Percentiles rank a stretch among this genome's conserved stretches.
phyloP scores from a whole-genome alignment of 2,797 vertebrate genomes.

The Gadopsis marmoratus region DNA sequence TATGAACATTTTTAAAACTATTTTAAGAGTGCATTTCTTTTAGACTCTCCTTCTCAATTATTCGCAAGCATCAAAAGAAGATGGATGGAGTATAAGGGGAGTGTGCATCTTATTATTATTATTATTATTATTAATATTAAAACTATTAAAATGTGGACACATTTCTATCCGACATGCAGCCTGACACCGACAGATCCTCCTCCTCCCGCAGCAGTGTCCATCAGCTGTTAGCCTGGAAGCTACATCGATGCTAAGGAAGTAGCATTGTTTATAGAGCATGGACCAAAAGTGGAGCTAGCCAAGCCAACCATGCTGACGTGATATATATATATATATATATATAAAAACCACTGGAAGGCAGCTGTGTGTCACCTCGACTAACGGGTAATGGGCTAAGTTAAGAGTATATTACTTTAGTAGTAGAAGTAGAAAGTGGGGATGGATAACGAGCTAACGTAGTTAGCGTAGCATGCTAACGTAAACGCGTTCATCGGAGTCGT shows the following conservation, averaged over 20 bases:
- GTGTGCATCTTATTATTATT: not conserved
- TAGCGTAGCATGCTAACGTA: constrained; percentile 57
- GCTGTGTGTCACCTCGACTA: constrained; percentile 28
- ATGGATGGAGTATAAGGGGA: no score
- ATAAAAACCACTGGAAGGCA: constrained; percentile 7
- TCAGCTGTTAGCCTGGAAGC: constrained; percentile 43
- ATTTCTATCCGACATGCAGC: no score
- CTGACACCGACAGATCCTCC: not conserved
- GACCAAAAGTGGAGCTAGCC: constrained; percentile 1
- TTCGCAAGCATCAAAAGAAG: no score
- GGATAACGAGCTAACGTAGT: not conserved
- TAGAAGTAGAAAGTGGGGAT: not conserved
- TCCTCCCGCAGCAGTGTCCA: not conserved
- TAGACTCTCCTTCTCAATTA: not conserved
- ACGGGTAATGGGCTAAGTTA: constrained; percentile 5
- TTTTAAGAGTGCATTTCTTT: no score
- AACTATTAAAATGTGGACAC: not conserved
- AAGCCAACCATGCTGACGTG: constrained; percentile 30
- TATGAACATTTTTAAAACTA: not conserved
- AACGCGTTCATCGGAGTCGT: not conserved
- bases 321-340: constrained; percentile 2
- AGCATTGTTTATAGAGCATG: constrained; percentile 42
- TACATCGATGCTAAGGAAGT: constrained; percentile 76
- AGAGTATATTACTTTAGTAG: not conserved
- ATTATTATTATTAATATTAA: no score